A percentile compares a stretch with the other conserved stretches of the same genome.
phyloP scores from a whole-genome alignment of 2,888 invertebrate species.

The Rhimphoctona megacephalus region DNA sequence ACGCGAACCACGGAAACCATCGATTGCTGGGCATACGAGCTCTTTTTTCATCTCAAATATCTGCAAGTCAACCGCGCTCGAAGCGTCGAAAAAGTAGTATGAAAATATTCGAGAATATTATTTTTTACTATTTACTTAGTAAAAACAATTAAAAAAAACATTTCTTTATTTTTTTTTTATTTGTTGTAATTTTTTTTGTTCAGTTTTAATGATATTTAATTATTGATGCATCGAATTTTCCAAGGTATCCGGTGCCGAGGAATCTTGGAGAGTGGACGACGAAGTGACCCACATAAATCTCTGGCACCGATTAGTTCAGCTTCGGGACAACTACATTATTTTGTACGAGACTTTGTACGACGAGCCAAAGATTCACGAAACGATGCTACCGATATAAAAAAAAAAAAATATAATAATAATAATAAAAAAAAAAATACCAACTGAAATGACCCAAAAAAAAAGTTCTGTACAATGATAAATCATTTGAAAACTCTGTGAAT shows the following conservation, averaged over 20 bases:
- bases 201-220: neutral
- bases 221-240: neutral
- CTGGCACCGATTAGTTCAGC: slow-evolving; percentile 80
- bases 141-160: neutral
- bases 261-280: slow-evolving; percentile 69
- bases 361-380: slow-evolving; percentile 69
- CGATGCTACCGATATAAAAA: slow-evolving; percentile 60
- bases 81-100: slow-evolving; percentile 74
- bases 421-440: neutral
- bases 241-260: slow-evolving; percentile 55
- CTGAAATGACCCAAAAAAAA: neutral
- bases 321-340: slow-evolving; percentile 80
- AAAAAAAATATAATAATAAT: no score
- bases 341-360: slow-evolving; percentile 78
- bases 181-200: neutral
- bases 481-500: slow-evolving; percentile 43
- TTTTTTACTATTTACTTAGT: neutral
- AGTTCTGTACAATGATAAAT: slow-evolving; percentile 20
- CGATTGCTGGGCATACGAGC: slow-evolving; percentile 81
- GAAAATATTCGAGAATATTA: neutral
- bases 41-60: slow-evolving; percentile 81
- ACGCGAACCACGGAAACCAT: slow-evolving; percentile 79
- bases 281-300: slow-evolving; percentile 76
- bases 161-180: neutral
- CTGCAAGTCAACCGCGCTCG: slow-evolving; percentile 76